Base-by-base conservation (phyloP, 2,113 vertebrate genomes). In the Solea solea region DNA sequence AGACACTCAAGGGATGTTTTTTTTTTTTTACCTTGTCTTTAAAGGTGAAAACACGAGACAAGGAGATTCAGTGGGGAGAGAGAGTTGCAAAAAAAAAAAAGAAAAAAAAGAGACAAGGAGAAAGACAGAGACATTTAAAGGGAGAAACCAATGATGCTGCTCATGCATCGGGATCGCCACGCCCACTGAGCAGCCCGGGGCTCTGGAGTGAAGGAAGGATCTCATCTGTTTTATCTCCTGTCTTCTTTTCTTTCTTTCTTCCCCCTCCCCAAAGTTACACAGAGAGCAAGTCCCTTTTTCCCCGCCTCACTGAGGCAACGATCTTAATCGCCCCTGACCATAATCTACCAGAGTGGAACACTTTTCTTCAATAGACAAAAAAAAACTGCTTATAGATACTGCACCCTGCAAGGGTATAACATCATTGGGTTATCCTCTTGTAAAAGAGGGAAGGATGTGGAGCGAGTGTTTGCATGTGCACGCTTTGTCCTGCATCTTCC, bases 291-390 rank as follows among this genome's bases (percentile, higher is more conserved):
- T 86, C 80, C 78, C 46, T 74, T 72, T 63, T 73, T 72, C 61
- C 44, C 77, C 74, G 85, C 86, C 79, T 80, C 75, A 86, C 65
- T 75, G 85, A 91, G 90, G 89, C 81, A 91, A 86, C 92, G 83
- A 93, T 93, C 83, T 87, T 90, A 91, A 91, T 93, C 87, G 76
- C 69, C 81, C 59, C 86, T 90, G 90, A 90, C 78, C 70, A 83
- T 92, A 91, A 92, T 92, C 84, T 91, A 86, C 60, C 86, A 80
- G 89, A 86, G 81, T 83, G 83, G 84, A 89, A 89, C 80, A 55
- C 83, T 85, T 88, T 89, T 85, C 81, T 90, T 89, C 84, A 88
- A 85, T 83, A 91, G 80, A 89, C 80, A 86, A 88, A 90, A 56
- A 54, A 84, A 65, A 84, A 82, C 5, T 5, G 74, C 76, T 88